Base-by-base conservation (phyloP, 1,140 invertebrate species). In the Lepidotrigona ventralis region DNA sequence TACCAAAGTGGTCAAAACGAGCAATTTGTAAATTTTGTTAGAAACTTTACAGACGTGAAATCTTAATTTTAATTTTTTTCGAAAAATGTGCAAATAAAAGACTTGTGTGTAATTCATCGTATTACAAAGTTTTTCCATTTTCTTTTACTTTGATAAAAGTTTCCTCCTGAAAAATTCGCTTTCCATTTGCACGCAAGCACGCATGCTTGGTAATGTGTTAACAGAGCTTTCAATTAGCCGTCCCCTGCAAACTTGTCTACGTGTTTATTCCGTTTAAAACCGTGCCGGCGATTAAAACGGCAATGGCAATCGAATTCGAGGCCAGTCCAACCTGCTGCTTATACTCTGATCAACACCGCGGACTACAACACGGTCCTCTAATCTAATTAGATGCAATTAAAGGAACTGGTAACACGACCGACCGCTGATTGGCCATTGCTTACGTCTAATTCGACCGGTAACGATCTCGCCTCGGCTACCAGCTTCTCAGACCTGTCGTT, bases 301-400 rank as follows among this genome's bases (percentile, higher is more conserved):
- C 39, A 72, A 60, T n/a, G 26, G 17, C 64, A 39, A 75, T 83
- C 85, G 33, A 79, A 85, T 75, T 64, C 70, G 53, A 79, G 75
- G 75, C 60, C 56, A 39, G 66, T 19, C 29, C 66, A 75, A 83
- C 68, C 77, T 79, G 78, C 60, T 56, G 56, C 64, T 69, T 46
- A 39, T 83, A 84, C 75, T 60, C 60, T 56, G 79, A 85, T 87
- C 84, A 79, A 87, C 86, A 85, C 75, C 60, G 69, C 14, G 26
- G 26, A 17, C 60, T 39, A 83, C 81, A 73, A 75, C 77, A 75
- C 88, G 87, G 82, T 72, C 84, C 79, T 90, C 86, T 86, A 87
- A 91, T 90, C 81, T 90, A 91, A 91, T 91, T 89, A 91, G 89
- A 91, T 88, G 88, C 88, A 90, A 89, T 86, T 85, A 89, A 86